Percentiles rank a stretch among this genome's conserved stretches.
These are phyloP conservation scores for Suillia variegata DNA, from an alignment of 2,888 invertebrate genomes.

Conservation along the genomic window DNA sequence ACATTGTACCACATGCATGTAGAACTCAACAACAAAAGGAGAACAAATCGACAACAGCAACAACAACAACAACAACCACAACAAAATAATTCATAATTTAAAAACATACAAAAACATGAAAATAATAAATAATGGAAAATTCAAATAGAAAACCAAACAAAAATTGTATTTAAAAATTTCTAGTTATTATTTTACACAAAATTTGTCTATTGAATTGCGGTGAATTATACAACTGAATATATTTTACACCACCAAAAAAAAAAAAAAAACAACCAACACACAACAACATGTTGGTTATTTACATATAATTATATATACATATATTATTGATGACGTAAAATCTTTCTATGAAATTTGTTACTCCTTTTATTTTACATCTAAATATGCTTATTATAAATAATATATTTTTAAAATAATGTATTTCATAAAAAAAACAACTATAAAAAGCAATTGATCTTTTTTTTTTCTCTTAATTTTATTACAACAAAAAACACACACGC, in stretches of 20 bases:
- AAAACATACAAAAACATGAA: neutral
- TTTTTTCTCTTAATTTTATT: neutral
- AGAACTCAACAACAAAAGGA: neutral
- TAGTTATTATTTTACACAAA: neutral
- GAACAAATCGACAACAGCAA: conserved; percentile 2
- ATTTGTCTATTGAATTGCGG: neutral
- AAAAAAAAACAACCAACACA: neutral
- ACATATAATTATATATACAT: neutral
- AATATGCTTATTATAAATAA: neutral
- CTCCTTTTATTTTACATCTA: too few relatives aligned
- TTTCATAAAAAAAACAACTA: conserved; percentile 3
- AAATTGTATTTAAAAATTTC: conserved; percentile 22
- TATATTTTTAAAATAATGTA: conserved; percentile 14
- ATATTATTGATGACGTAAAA: too few relatives aligned
- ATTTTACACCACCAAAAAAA: neutral
- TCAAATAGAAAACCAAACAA: conserved; percentile 24
- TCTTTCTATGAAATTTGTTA: neutral
- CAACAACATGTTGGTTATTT: neutral
- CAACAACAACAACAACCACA: conserved; percentile 17
- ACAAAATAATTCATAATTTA: conserved; percentile 14
- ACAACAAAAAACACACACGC: too few relatives aligned
- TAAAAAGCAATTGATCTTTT: neutral
- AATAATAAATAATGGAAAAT: conserved; percentile 26
- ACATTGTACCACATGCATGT: neutral
- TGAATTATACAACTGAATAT: neutral